Conservation (phyloP, 1,140 invertebrate genomes). For the Oedothorax gibbosus region DNA sequence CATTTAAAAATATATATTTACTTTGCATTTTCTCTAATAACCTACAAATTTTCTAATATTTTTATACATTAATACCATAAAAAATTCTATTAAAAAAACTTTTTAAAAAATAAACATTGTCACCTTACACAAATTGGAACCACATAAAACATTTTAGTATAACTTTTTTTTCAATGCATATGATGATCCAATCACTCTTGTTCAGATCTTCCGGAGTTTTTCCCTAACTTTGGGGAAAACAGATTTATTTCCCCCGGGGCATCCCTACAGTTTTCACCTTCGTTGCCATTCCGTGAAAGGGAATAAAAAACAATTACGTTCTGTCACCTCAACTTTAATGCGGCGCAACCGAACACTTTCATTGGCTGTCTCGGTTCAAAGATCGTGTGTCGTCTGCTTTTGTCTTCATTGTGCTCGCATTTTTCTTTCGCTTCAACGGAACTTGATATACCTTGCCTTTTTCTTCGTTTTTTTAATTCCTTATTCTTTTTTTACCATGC, state of each 20-base stretch:
- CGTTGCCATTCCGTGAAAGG: not conserved
- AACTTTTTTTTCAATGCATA: not conserved
- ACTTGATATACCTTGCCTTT: conserved; percentile 32
- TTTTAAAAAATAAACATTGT: no score
- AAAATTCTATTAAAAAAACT: no score
- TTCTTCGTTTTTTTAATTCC: conserved; percentile 25
- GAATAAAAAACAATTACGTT: conserved; percentile 53
- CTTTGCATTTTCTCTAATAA: no score
- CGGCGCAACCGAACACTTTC: conserved; percentile 39
- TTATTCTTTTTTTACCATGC: conserved; percentile 15
- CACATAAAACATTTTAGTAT: no score
- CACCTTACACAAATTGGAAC: no score
- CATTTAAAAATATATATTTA: no score
- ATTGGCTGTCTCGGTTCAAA: conserved; percentile 45
- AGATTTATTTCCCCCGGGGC: conserved; percentile 39
- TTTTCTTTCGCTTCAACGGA: conserved; percentile 26
- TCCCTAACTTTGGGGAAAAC: not conserved
- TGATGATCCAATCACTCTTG: conserved; percentile 29
- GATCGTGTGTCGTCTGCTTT: conserved; percentile 32
- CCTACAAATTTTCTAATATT: no score
- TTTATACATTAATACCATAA: no score
- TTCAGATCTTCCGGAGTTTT: not conserved
- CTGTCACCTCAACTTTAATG: conserved; percentile 36
- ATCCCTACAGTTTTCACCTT: conserved; percentile 11
- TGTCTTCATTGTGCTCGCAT: conserved; percentile 16